Conservation (phyloP, 1,140 invertebrate species). For the Andricus grossulariae region DNA sequence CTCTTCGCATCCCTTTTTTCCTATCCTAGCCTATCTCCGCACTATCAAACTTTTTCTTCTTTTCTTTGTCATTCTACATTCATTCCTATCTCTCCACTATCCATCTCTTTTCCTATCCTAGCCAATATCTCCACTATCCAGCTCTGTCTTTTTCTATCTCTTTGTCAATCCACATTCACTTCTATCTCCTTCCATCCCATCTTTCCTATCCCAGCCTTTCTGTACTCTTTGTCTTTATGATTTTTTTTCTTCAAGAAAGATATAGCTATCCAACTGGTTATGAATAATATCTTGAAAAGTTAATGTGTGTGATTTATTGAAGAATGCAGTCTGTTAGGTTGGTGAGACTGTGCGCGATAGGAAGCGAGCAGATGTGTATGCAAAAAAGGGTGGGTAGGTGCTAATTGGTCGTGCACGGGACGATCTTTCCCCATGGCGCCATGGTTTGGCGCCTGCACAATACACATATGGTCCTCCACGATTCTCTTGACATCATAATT, state of each 20-base stretch:
- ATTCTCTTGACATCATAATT: conserved; percentile 48
- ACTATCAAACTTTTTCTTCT: too few species aligned
- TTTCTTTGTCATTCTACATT: too few species aligned
- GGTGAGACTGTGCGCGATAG: not conserved
- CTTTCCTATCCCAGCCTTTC: too few species aligned
- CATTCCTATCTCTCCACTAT: too few species aligned
- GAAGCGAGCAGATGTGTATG: not conserved
- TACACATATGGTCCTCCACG: conserved; percentile 66
- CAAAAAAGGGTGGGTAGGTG: conserved; percentile 55
- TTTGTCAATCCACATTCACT: too few species aligned
- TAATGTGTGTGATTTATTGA: conserved; percentile 26
- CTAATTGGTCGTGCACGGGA: conserved; percentile 64
- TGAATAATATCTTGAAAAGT: not conserved
- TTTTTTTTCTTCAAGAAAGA: not conserved
- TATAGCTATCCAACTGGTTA: conserved; percentile 19
- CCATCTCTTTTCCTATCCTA: too few species aligned
- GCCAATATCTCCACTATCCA: too few species aligned
- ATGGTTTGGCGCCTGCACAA: conserved; percentile 67
- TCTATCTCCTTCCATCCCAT: too few species aligned
- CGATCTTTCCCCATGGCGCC: conserved; percentile 63
- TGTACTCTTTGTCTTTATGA: not conserved
- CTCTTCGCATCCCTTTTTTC: too few species aligned
- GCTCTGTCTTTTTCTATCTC: too few species aligned
- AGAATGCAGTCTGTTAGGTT: not conserved
- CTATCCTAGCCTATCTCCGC: too few species aligned